phyloP scores from a whole-genome alignment of 2,113 vertebrate genomes.

The Heterotilapia buettikoferi region DNA sequence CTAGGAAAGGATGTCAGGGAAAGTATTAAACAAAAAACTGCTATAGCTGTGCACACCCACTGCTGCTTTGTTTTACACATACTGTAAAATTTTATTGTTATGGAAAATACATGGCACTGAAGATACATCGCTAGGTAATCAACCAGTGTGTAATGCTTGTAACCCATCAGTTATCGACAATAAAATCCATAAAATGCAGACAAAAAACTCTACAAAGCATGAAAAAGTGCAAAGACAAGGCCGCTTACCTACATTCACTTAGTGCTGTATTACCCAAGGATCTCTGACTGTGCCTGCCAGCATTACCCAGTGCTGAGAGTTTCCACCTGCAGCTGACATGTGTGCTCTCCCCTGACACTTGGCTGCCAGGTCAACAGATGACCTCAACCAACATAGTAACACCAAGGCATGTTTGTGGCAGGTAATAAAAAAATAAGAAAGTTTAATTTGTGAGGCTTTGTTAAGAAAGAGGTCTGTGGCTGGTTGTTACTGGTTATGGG shows the following conservation, averaged over 20 bases:
- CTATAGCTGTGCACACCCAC: background rate
- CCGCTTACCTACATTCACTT: conserved; percentile 55
- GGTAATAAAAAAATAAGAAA: conserved; percentile 14
- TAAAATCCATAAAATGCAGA: background rate
- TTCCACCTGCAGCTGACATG: conserved; percentile 66
- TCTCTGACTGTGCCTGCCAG: conserved; percentile 12
- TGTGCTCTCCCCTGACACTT: conserved; percentile 35
- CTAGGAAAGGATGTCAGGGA: background rate
- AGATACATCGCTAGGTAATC: background rate
- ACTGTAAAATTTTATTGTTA: background rate
- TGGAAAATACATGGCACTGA: background rate
- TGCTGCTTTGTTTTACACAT: background rate
- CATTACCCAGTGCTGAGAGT: conserved; percentile 14
- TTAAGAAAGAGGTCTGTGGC: background rate
- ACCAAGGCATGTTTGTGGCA: conserved; percentile 65
- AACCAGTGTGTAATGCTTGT: background rate
- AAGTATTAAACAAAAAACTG: background rate
- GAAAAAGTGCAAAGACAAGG: background rate
- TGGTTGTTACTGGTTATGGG: background rate
- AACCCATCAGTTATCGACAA: background rate
- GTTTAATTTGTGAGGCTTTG: background rate
- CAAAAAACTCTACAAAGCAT: background rate
- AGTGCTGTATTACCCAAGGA: conserved; percentile 8
- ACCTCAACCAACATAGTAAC: conserved; percentile 45
- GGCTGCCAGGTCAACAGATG: conserved; percentile 61